Percentiles rank a stretch among this genome's conserved stretches.
These are phyloP conservation scores for Lepidochrysops patricia DNA, from an alignment of 2,888 invertebrate genomes.

Conservation along the genomic window DNA sequence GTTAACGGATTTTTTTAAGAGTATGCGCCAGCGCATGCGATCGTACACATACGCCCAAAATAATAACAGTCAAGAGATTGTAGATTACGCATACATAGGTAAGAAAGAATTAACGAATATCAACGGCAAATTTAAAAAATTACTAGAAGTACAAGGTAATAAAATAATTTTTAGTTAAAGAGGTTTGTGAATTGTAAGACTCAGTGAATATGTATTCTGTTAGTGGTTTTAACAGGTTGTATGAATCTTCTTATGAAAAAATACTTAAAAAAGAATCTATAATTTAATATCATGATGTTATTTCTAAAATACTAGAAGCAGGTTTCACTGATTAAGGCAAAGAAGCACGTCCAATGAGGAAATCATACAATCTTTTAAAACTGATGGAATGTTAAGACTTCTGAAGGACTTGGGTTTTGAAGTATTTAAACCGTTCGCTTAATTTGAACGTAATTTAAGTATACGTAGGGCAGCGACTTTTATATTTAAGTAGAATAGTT, in stretches of 20 bases:
- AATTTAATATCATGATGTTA: too few relatives aligned
- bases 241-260: neutral
- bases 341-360: too few relatives aligned
- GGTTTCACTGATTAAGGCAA: too few relatives aligned
- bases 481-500: slow-evolving; percentile 14
- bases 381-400: neutral
- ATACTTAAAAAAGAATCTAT: too few relatives aligned
- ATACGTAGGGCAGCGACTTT: slow-evolving; percentile 14
- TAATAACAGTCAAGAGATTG: neutral
- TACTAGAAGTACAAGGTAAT: neutral
- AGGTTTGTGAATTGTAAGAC: slow-evolving; percentile 6
- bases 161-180: neutral
- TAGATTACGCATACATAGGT: neutral
- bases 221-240: neutral
- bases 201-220: slow-evolving; percentile 1
- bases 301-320: too few relatives aligned
- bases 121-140: neutral
- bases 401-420: slow-evolving; percentile 14
- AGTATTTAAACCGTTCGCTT: slow-evolving; percentile 25
- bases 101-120: too few relatives aligned
- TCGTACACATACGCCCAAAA: neutral
- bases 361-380: neutral
- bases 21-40: neutral
- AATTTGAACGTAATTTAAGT: slow-evolving; percentile 18
- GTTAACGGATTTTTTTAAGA: neutral